Conservation (phyloP, 2,888 invertebrate species). For the Morpho deidamia region DNA sequence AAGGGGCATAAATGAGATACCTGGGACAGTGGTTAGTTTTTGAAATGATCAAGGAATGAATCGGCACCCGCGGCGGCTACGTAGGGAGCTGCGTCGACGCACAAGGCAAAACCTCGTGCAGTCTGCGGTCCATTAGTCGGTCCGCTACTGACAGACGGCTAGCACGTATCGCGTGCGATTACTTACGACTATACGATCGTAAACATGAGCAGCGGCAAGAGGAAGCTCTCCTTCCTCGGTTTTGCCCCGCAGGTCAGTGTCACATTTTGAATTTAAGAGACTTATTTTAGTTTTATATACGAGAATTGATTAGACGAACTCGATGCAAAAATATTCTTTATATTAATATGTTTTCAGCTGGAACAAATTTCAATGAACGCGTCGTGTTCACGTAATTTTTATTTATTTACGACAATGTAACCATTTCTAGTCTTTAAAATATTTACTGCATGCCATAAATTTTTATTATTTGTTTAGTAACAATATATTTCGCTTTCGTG, state of each 20-base stretch:
- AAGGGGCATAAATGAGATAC: not conserved
- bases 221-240: conserved; percentile 86
- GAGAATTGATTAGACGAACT: no score
- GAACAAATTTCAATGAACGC: no score
- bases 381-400: no score
- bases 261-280: not conserved
- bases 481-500: no score
- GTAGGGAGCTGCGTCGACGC: conserved; percentile 18
- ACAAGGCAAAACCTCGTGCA: conserved; percentile 8
- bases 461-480: no score
- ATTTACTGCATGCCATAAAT: no score
- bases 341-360: no score
- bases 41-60: conserved; percentile 3
- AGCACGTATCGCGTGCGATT: conserved; percentile 26
- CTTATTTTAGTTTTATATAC: no score
- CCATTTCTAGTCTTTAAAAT: no score
- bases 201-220: conserved; percentile 76
- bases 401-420: no score
- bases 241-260: conserved; percentile 79
- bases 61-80: conserved; percentile 9
- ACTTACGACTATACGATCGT: conserved; percentile 15
- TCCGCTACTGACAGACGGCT: conserved; percentile 30
- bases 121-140: conserved; percentile 26
- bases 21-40: not conserved
- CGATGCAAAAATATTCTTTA: no score